Base-by-base conservation (phyloP, 1,140 invertebrate genomes). In the Drosophila subpulchrella region DNA sequence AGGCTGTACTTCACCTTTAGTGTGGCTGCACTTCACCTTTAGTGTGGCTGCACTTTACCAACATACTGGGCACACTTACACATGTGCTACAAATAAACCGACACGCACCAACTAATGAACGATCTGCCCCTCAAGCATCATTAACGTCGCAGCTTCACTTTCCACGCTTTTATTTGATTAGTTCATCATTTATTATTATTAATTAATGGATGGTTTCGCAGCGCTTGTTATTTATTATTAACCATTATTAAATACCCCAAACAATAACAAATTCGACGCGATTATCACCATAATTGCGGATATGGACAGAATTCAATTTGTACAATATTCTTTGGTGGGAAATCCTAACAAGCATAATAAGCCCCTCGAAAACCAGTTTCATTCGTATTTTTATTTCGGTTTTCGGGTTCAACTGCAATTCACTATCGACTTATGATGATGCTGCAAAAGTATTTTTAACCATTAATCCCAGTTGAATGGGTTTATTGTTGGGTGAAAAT, bases 101-200 rank as follows among this genome's bases (percentile, higher is more conserved):
- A 17, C 27, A 36, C 41, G 15, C 47, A 42, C 15, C 24, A 66
- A 39, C 30, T 77, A 38, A 65, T 68, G 59, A 83, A 75, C 65
- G 65, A 71, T 79, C 34, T 42, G 55, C 51, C 50, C 63, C 72
- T 53, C 36, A 55, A 63, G 50, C 67, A 71, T 75, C 74, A 76
- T 75, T 59, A 63, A 24, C 24, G 24, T 39, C 48, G 34, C 50
- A 63, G 53, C 59, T 73, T 83, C 53, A 89, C 80, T 89, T 88
- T 89, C 89, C 84, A 88, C 84, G 84, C 84, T 81, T 89, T 72
- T 81, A 88, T 88, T 89, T 89, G 84, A 88, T 89, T 81, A 68
- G 86, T 78, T 89, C 73, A 81, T 89, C 80, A 81, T 88, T 88
- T 84, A 89, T 88, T 88, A 77, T 80, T 80, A 78, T 84, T 78